A percentile compares a stretch with the other conserved stretches of the same genome.
phyloP scores from a whole-genome alignment of 37 sponge, comb jelly and placozoan species.

The Geodia barretti region DNA sequence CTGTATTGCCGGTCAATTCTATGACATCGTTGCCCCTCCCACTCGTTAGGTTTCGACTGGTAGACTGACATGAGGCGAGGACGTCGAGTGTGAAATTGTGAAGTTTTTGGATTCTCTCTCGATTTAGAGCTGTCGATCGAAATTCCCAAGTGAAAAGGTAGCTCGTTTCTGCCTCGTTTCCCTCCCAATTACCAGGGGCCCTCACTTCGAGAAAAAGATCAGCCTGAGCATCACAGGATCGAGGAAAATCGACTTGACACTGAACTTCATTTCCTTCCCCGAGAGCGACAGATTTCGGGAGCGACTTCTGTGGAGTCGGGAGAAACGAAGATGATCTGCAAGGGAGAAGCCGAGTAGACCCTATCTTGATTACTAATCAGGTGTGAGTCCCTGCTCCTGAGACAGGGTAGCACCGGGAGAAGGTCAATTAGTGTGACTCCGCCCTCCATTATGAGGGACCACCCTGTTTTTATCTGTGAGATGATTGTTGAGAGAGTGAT shows the following conservation, averaged over 20 bases:
- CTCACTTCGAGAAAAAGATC: constrained; percentile 11
- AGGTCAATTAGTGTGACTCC: not conserved
- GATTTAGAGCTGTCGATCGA: not conserved
- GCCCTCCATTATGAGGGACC: constrained; percentile 5
- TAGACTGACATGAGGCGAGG: no score
- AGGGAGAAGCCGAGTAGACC: not conserved
- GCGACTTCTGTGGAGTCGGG: not conserved
- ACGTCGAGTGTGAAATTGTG: not conserved
- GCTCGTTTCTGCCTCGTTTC: not conserved
- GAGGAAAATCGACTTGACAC: constrained; percentile 3
- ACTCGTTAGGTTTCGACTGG: no score
- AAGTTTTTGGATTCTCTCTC: not conserved
- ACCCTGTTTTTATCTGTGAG: no score
- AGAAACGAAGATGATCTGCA: constrained; percentile 13
- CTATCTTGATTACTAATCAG: not conserved
- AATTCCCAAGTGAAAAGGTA: constrained; percentile 6
- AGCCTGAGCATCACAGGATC: not conserved
- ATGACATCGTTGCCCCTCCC: no score
- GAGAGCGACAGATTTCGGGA: no score
- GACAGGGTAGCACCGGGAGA: not conserved
- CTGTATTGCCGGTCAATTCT: no score
- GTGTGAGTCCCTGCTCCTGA: not conserved
- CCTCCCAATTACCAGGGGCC: not conserved
- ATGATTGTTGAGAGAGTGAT: no score
- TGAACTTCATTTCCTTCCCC: not conserved